Base-by-base conservation (phyloP, 2,888 invertebrate species). In the Heliconius ismenius region DNA sequence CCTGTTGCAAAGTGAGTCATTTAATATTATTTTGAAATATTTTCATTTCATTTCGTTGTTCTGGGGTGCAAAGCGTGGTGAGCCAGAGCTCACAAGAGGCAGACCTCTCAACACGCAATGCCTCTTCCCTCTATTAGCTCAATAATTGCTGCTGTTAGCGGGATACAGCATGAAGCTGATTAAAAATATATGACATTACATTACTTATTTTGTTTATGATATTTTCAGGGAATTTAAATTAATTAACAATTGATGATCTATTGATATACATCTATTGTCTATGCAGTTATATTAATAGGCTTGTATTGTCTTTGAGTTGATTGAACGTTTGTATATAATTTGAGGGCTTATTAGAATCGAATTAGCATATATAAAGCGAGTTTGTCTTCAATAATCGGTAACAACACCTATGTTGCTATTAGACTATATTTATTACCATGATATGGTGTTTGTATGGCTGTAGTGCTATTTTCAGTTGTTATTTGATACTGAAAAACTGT, bases 1-100 rank as follows among this genome's bases (percentile, higher is more conserved):
- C 93, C 94, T 26, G 87, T 93, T 10, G 94, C 94, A 15, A 94
- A 94, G 94, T 94, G 86, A 91, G 94, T 90, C 26, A 49, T 49
- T 18, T 49, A 18, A 49, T 49, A 21, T 21, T 18, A 0, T 49
- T 49, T 49, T 43, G 15, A 26, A 26, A 26, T 26, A 26, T 26
- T 26, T 26, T 26, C 26, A 26, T 26, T 26, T 26, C 26, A 26
- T 26, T 26, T 26, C 26, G 1, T 26, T 2, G 26, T 2, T 26
- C 26, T 26, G 26, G 26, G 1, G 26, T 26, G 26, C 26, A 26
- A 26, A 26, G 26, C 26, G 26, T 2, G 26, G 26, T 2, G 26
- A 26, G 26, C 26, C 26, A 26, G n/a, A n/a, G n/a, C n/a, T n/a
- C n/a, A n/a, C n/a, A n/a, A n/a, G n/a, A n/a, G n/a, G n/a, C n/a